Conservation (phyloP, 2,797 vertebrate genomes). For the Sandelia bainsii region DNA sequence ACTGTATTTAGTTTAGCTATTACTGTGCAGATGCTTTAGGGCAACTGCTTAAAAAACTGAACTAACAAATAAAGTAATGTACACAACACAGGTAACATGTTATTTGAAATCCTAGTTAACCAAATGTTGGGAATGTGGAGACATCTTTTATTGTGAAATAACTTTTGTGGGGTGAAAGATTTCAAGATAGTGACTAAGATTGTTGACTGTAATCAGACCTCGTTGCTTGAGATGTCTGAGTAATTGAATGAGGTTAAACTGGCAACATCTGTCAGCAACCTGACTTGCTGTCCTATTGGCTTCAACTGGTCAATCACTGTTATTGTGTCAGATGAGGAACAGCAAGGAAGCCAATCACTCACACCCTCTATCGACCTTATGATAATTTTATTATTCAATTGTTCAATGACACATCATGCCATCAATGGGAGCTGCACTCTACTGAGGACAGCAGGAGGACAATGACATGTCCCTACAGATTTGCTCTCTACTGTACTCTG, state of each 20-base stretch:
- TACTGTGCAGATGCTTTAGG: neutral
- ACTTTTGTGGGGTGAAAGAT: no score
- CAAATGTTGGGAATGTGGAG: neutral
- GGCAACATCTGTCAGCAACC: neutral
- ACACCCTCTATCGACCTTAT: slow-evolving; percentile 38
- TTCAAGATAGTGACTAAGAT: neutral
- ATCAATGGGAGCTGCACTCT: slow-evolving; percentile 19
- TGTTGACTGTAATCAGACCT: neutral
- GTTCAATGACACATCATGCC: slow-evolving; percentile 46
- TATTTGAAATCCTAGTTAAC: neutral
- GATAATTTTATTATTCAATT: slow-evolving; percentile 56
- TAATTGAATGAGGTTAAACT: slow-evolving; percentile 18
- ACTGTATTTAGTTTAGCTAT: neutral
- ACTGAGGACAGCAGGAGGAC: neutral
- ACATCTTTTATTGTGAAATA: neutral
- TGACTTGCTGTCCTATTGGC: slow-evolving; percentile 37
- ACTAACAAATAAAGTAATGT: neutral
- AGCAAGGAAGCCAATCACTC: slow-evolving; percentile 45
- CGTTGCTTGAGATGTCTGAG: neutral
- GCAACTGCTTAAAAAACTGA: neutral
- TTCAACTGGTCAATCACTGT: slow-evolving; percentile 38
- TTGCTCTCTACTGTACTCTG: slow-evolving; percentile 11
- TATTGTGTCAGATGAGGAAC: slow-evolving; percentile 41
- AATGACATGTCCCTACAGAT: slow-evolving; percentile 2
- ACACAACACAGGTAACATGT: neutral